Percentiles rank a stretch among this genome's conserved stretches.
Evolutionary conservation across 2,113 vertebrate species (phyloP).

Genomic region (Lamprotornis superbus): DNA sequence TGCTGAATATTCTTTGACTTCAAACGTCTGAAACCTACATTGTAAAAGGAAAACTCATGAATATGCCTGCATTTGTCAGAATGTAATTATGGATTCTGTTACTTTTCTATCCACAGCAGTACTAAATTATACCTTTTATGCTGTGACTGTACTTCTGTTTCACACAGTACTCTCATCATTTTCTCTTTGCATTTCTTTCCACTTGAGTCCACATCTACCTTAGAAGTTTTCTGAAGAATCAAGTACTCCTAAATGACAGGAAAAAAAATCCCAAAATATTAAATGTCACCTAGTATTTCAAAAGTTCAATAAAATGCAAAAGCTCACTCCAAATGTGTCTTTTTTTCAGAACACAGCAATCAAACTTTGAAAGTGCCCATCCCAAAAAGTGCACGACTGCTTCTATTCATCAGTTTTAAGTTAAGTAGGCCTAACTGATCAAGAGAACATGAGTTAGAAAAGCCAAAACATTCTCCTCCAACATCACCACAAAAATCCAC

Average conservation of each 20-base stretch:
- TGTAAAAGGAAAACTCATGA: slow-evolving; percentile 64
- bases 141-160: slow-evolving; percentile 72
- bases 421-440: not conserved
- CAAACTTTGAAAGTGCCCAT: not conserved
- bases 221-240: slow-evolving; percentile 85
- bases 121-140: slow-evolving; percentile 81
- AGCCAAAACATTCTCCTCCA: not conserved
- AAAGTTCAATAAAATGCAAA: slow-evolving; percentile 15
- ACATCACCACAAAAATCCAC: not conserved
- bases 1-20: slow-evolving; percentile 81
- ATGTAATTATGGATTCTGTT: slow-evolving; percentile 71
- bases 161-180: slow-evolving; percentile 88
- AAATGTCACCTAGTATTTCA: not conserved
- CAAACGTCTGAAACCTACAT: slow-evolving; percentile 80
- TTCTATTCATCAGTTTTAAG: not conserved
- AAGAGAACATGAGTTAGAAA: not conserved
- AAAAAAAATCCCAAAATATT: not conserved
- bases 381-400: not conserved
- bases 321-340: not conserved
- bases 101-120: slow-evolving; percentile 67
- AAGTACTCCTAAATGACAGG: slow-evolving; percentile 81
- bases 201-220: slow-evolving; percentile 90
- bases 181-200: slow-evolving; percentile 93
- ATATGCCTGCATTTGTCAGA: slow-evolving; percentile 66
- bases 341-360: not conserved